Base-by-base conservation (phyloP, 92 coral and sea anemone genomes). In the Porites divaricata region DNA sequence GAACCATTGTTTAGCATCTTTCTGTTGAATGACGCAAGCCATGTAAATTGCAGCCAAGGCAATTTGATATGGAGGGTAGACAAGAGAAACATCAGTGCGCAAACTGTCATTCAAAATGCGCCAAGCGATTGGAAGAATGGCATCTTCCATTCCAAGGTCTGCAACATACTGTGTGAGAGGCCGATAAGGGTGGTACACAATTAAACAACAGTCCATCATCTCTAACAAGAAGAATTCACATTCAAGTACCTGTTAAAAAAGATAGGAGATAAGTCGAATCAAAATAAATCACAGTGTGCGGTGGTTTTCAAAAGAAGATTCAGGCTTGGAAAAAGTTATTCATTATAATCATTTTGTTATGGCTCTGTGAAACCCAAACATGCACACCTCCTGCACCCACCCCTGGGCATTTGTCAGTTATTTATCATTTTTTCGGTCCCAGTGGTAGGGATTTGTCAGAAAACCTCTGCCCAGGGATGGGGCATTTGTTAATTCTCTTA, bases 11-110 rank as follows among this genome's bases (percentile, higher is more conserved):
- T 93, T 93, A 70, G 95, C 76, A 64, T 97, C 98, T 79, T 91
- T 95, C 87, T 97, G 98, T 78, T 95, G 98, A 72, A 97, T 95
- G 10, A 97, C 99, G 70, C 99, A 95, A 7, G 99, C 98, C 99
- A 97, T 97, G 84, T 97, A 93, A 67, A 97, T 94, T 57, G 99
- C 99, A 8, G 99, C 99, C 51, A 97, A 71, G 21, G 99, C 98
- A 58, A 95, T 93, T 62, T 92, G 95, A 77, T 95, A 97, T 14
- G 99, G 99, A 23, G 97, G 95, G 54, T 97, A 93, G 76, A 95
- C 79, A 4, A 97, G 89, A 70, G 95, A 97, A 26, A 93, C 95
- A 77, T 97, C 99, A 2, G 99, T 97, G 22, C 99, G 93, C 51
- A 97, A 77, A 89, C 98, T 95, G 72, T 97, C 99, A 86, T 97